Conservation (phyloP, 2,888 invertebrate genomes). For the Pocota personata region DNA sequence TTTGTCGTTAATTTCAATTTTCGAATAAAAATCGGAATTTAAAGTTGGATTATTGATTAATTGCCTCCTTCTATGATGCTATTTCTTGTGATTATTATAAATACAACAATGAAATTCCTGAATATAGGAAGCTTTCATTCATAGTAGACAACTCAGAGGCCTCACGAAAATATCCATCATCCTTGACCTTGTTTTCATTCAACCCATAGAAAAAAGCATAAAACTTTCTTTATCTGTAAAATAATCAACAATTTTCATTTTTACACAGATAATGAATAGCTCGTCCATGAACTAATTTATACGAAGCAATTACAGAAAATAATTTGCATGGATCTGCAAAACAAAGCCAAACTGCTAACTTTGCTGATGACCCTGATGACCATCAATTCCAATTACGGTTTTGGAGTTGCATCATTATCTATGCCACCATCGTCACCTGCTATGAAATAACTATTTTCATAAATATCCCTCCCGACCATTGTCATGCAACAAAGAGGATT, state of each 20-base stretch:
- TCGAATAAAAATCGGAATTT: too few relatives aligned
- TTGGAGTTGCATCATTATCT: slow-evolving; percentile 29
- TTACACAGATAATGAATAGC: background rate
- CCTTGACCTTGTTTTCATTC: too few relatives aligned
- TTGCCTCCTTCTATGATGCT: too few relatives aligned
- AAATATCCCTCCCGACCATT: slow-evolving; percentile 39
- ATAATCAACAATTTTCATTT: background rate
- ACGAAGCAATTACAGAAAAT: background rate
- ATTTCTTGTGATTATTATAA: too few relatives aligned
- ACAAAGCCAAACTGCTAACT: slow-evolving; percentile 2
- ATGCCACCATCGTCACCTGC: slow-evolving; percentile 5
- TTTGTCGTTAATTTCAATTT: too few relatives aligned
- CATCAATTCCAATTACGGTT: slow-evolving; percentile 44
- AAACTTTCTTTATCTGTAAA: background rate
- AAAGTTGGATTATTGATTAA: too few relatives aligned
- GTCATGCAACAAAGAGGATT: slow-evolving; percentile 47
- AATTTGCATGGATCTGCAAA: background rate
- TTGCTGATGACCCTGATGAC: slow-evolving; percentile 27
- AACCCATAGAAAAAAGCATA: too few relatives aligned
- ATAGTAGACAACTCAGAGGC: too few relatives aligned
- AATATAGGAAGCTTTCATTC: too few relatives aligned
- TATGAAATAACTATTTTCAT: slow-evolving; percentile 52
- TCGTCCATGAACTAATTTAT: background rate
- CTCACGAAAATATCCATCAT: too few relatives aligned
- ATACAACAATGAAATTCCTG: too few relatives aligned